Conservation (phyloP, 2,113 vertebrate genomes). For the Puma concolor region DNA sequence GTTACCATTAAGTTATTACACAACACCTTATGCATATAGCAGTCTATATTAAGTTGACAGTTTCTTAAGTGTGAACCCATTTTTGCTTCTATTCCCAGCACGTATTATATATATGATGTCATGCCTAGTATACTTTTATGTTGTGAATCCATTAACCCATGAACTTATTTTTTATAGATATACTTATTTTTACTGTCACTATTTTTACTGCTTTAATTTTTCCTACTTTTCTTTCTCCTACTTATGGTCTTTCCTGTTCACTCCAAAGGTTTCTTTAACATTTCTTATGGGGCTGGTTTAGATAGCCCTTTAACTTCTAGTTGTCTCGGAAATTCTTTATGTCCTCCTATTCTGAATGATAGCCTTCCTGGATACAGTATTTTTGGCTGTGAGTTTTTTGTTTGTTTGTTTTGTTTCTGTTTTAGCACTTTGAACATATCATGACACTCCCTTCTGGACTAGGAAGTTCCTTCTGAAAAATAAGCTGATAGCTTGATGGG, state of each 20-base stretch:
- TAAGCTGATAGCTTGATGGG: background rate
- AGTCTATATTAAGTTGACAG: background rate
- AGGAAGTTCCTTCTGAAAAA: background rate
- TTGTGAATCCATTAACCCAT: background rate
- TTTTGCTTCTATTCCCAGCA: background rate
- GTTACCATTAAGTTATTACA: background rate
- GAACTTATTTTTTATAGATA: background rate
- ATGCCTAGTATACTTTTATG: background rate
- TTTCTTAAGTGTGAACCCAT: background rate
- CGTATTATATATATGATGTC: background rate
- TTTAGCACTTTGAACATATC: background rate
- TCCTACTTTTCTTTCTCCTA: background rate
- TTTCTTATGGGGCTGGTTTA: background rate
- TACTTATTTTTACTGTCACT: background rate
- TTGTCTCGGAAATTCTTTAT: background rate
- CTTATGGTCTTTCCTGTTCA: background rate
- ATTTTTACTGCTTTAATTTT: background rate
- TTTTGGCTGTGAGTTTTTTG: background rate
- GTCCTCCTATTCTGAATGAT: background rate
- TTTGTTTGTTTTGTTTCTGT: no score
- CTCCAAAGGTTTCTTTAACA: background rate
- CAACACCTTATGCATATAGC: background rate
- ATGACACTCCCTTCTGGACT: background rate
- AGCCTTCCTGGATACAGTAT: background rate
- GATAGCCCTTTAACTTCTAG: background rate